A percentile compares a stretch with the other conserved stretches of the same genome.
These are phyloP conservation scores for Noctua janthe DNA, from an alignment of 2,888 invertebrate genomes.

Conservation along the genomic window DNA sequence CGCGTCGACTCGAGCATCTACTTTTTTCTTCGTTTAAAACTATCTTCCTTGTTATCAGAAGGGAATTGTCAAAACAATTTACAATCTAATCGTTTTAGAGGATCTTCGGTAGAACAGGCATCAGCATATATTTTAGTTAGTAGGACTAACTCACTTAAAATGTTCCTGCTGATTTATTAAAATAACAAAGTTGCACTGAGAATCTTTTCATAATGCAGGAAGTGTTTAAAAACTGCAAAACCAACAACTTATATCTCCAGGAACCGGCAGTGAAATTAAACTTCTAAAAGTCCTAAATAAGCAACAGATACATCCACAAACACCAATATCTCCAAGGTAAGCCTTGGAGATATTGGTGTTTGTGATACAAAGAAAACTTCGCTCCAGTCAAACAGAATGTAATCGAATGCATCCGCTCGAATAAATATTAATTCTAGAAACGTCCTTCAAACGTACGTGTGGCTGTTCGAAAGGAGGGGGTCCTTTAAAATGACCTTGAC, in stretches of 20 bases:
- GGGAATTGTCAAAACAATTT: background rate
- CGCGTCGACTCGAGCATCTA: background rate
- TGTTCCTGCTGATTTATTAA: background rate
- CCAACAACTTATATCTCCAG: conserved; percentile 15
- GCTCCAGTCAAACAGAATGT: conserved; percentile 17
- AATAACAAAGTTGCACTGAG: background rate
- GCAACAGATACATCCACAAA: conserved; percentile 12
- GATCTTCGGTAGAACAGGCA: background rate
- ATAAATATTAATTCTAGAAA: conserved; percentile 36
- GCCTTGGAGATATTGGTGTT: too few relatives aligned
- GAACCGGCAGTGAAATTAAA: conserved; percentile 16
- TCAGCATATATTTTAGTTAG: background rate
- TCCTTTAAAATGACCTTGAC: conserved; percentile 59
- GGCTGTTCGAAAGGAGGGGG: background rate
- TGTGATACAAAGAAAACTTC: conserved; percentile 1
- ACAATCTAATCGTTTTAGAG: background rate
- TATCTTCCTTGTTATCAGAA: background rate
- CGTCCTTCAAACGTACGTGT: conserved; percentile 15
- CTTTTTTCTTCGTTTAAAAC: background rate
- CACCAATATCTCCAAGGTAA: conserved; percentile 32
- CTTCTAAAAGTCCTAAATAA: conserved; percentile 6
- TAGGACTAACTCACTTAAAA: background rate
- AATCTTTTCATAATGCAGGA: conserved; percentile 3
- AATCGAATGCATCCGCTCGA: conserved; percentile 29
- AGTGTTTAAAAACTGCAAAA: background rate